Percentiles rank a stretch among this genome's conserved stretches.
Conservation (phyloP, 2,888 invertebrate genomes). For the Corbicula japonica region DNA sequence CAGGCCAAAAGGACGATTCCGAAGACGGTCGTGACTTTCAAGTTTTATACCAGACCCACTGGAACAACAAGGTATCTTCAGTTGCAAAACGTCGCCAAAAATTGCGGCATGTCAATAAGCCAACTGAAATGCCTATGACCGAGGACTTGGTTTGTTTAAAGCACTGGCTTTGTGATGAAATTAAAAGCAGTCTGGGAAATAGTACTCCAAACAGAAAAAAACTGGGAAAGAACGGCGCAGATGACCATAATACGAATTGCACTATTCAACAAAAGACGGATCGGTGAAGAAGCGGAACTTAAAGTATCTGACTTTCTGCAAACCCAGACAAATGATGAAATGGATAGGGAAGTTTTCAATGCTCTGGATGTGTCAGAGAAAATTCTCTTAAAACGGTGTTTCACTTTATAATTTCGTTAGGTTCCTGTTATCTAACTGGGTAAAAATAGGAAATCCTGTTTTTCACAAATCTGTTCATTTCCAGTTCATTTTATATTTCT, state of each 20-base stretch:
- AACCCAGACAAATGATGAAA: background rate
- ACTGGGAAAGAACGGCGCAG: background rate
- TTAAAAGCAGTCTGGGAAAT: background rate
- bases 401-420: background rate
- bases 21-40: slow-evolving; percentile 23
- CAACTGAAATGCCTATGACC: background rate
- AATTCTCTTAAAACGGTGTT: slow-evolving; percentile 12
- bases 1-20: background rate
- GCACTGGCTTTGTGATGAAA: background rate
- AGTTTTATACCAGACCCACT: slow-evolving; percentile 20
- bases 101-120: slow-evolving; percentile 8
- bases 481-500: too few species aligned
- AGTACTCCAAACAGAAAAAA: background rate
- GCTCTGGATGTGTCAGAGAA: slow-evolving; percentile 12
- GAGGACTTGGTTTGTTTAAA: background rate
- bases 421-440: slow-evolving; percentile 4
- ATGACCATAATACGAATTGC: slow-evolving; percentile 2
- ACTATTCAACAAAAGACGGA: slow-evolving; percentile 20
- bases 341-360: slow-evolving; percentile 8
- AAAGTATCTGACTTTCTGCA: slow-evolving; percentile 13
- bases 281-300: slow-evolving; percentile 16
- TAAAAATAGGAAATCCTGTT: too few species aligned
- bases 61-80: slow-evolving; percentile 15
- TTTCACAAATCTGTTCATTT: too few species aligned
- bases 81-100: slow-evolving; percentile 17